Percentiles rank a stretch among this genome's conserved stretches.
Conservation (phyloP, 2,113 vertebrate genomes). For the Nipponia nippon region DNA sequence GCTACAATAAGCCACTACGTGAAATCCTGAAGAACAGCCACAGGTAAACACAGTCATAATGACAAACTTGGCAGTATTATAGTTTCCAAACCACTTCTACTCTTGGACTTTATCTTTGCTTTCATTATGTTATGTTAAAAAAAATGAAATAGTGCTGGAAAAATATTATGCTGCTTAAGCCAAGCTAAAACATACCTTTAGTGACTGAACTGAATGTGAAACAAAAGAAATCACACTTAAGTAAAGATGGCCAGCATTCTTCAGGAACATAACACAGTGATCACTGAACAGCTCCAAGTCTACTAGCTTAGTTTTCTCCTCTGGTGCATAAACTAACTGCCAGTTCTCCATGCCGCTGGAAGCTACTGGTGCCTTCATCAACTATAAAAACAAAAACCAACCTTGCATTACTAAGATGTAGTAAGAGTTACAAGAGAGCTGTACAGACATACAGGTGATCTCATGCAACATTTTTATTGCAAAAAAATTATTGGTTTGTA, state of each 20-base stretch:
- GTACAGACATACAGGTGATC: not conserved
- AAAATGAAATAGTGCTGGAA: not conserved
- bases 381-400: constrained; percentile 63
- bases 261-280: constrained; percentile 81
- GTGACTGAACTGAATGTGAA: constrained; percentile 66
- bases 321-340: constrained; percentile 78
- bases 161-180: not conserved
- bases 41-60: not conserved
- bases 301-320: constrained; percentile 75
- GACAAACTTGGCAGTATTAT: not conserved
- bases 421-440: not conserved
- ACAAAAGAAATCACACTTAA: constrained; percentile 80
- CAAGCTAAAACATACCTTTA: constrained; percentile 76
- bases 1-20: not conserved
- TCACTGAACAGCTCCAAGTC: constrained; percentile 91
- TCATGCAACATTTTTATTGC: not conserved
- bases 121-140: not conserved
- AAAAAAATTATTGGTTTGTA: not conserved
- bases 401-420: not conserved
- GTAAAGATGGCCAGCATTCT: constrained; percentile 68
- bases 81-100: not conserved
- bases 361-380: constrained; percentile 80
- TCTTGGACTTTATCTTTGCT: not conserved
- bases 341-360: constrained; percentile 79
- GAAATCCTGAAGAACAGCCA: not conserved